Evolutionary conservation across 2,797 vertebrate genomes (phyloP), one percentile per base, ranked within the genome.

Genomic region (Gorsachius magnificus): DNA sequence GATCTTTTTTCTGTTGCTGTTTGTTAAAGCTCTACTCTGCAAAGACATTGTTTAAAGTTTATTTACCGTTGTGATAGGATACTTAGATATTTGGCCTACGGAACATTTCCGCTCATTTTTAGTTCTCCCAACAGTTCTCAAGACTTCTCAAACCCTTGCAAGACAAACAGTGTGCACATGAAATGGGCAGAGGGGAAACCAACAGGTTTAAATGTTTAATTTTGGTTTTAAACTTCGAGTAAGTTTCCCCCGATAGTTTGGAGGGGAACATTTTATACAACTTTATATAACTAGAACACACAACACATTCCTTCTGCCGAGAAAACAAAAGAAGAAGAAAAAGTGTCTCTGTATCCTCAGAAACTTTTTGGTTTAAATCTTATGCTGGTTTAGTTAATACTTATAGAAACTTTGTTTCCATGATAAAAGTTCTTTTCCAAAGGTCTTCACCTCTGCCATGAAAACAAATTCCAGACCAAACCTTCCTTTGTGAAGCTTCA

Each of bases 81-180:
- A 8, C 33, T 60, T 57, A 28, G 16, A 5, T 35, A 16, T 16
- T 19, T 29, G 36, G 50, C 9, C 70, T 19, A 31, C 15, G 11
- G 31, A 68, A 82, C 33, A 57, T 16, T 70, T 24, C 56, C 24
- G 6, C 4, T 38, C 6, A 3, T 14, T 79, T 76, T 61, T 1
- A 90, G 41, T 33, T 33, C 69, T 86, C 36, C 31, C 20, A 35
- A 56, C 43, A 58, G 38, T 43, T 69, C 87, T 79, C 29, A 33
- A n/a, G 54, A 45, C 58, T 36, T 70, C 71, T 48, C 53, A 77
- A 64, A 26, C 38, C 25, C 43, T 13, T 46, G 45, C 6, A 25
- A 68, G 15, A 74, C 29, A 35, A 75, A 20, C 13, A 57, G 18
- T 1, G 0, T 4, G 18, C 54, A 51, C 19, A 10, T 0, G 4